Base-by-base conservation (phyloP, 2,888 invertebrate species). In the Scaptomyza polygonia region DNA sequence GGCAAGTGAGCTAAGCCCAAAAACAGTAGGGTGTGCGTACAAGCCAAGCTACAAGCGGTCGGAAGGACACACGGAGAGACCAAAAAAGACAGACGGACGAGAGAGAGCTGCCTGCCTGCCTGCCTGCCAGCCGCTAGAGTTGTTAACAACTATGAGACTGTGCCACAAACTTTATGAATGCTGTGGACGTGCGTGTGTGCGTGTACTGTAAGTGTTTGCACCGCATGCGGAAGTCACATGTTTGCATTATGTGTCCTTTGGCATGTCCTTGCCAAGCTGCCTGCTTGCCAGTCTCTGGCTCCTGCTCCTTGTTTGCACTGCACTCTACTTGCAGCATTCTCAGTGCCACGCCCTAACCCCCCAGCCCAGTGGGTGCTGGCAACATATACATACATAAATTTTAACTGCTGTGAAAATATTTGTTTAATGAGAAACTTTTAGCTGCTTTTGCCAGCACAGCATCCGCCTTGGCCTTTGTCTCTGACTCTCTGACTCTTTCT, bases 381-480 rank as follows among this genome's bases (percentile, higher is more conserved):
- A 73, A 72, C 83, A 30, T 12, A 34, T 39, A 39, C 14, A 32
- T 18, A 48, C 32, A 84, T 84, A 87, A 88, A 84, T 84, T 88
- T 88, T 71, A 84, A 62, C 79, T 83, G 86, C 89, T 87, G 83
- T 85, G 89, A 83, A 84, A 84, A 84, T 84, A 84, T 84, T 84
- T 88, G 86, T 88, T 88, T 88, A 84, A 84, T 88, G 89, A 88
- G 89, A 88, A 86, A 88, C 88, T 88, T 88, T 87, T 78, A 85
- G 88, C 66, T 76, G 73, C 70, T 63, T 68, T 47, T 65, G 59
- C 53, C 71, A 16, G 14, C 16, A 9, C 39, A 49, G 51, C 67
- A 59, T 64, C 70, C 67, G 48, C 27, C 58, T 57, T 30, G 32
- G 32, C 34, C 52, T 48, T 39, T n/a, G 40, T 34, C 29, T 3